Evolutionary conservation across 2,888 invertebrate species (phyloP).

Genomic region (Chydorus sphaericus): DNA sequence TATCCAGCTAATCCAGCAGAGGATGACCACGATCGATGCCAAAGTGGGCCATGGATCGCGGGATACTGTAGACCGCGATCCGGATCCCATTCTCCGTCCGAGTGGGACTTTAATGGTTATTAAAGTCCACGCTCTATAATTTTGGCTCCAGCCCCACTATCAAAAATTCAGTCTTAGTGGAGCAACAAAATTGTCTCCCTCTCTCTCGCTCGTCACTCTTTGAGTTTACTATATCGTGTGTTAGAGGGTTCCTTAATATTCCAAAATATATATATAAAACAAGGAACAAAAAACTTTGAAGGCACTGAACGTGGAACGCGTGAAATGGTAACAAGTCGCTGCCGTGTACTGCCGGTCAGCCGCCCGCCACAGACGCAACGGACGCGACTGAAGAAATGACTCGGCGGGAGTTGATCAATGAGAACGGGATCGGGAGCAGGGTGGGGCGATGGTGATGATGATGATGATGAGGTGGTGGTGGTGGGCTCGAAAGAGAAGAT

Average conservation of each 20-base stretch:
- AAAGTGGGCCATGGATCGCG: slow-evolving; percentile 5
- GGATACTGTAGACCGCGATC: slow-evolving; percentile 1
- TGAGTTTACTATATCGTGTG: background rate
- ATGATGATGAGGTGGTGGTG: background rate
- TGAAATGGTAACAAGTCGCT: no score
- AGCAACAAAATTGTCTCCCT: background rate
- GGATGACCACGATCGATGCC: slow-evolving; percentile 3
- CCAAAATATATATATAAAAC: background rate
- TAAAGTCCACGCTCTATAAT: no score
- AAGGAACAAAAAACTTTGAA: background rate
- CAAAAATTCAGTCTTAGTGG: background rate
- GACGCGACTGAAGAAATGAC: slow-evolving; percentile 6
- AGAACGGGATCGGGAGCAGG: slow-evolving; percentile 4
- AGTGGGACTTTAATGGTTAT: slow-evolving; percentile 2
- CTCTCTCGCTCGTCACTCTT: background rate
- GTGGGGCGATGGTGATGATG: background rate
- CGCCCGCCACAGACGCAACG: slow-evolving; percentile 8
- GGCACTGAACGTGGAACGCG: background rate
- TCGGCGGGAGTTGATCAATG: slow-evolving; percentile 4
- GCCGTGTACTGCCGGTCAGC: no score
- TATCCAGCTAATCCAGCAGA: slow-evolving; percentile 8
- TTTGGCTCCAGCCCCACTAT: slow-evolving; percentile 2
- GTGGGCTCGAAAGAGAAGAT: background rate
- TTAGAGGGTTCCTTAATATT: background rate
- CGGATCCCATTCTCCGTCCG: slow-evolving; percentile 4